Percentiles rank a stretch among this genome's conserved stretches.
These are phyloP conservation scores for Parnassius apollo DNA, from an alignment of 2,888 invertebrate species.

Conservation along the genomic window DNA sequence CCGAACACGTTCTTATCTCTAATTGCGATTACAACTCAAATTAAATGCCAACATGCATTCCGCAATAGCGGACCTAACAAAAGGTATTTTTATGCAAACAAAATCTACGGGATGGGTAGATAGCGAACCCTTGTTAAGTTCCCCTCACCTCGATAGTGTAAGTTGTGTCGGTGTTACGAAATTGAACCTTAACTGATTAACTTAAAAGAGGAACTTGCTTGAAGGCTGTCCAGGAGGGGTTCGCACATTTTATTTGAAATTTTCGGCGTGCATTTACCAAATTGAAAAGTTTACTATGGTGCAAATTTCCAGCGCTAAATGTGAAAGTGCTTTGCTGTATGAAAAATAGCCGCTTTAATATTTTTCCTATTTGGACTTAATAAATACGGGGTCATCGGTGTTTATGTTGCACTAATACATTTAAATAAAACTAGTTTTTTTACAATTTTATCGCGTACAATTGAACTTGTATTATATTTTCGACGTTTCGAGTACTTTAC, in stretches of 20 bases:
- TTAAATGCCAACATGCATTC: constrained; percentile 56
- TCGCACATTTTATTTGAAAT: constrained; percentile 44
- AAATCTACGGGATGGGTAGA: constrained; percentile 42
- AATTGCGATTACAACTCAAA: constrained; percentile 51
- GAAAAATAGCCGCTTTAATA: constrained; percentile 1
- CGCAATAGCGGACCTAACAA: constrained; percentile 60
- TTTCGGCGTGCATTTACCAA: constrained; percentile 56
- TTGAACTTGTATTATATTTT: too few species aligned
- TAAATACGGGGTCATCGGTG: background rate
- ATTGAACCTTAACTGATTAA: background rate
- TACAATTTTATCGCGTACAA: too few species aligned
- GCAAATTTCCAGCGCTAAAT: constrained; percentile 26
- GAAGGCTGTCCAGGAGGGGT: constrained; percentile 25
- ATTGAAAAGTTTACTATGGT: constrained; percentile 47
- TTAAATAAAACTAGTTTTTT: too few species aligned
- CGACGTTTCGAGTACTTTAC: too few species aligned
- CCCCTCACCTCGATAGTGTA: constrained; percentile 24
- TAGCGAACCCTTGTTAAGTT: constrained; percentile 30
- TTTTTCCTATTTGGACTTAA: background rate
- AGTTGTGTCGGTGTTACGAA: constrained; percentile 14
- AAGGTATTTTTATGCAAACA: constrained; percentile 53
- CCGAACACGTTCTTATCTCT: constrained; percentile 30
- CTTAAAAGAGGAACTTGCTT: constrained; percentile 20
- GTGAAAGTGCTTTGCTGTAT: constrained; percentile 5
- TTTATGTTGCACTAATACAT: background rate